Evolutionary conservation across 2,888 invertebrate species (phyloP), one percentile per base, ranked within the genome.

Genomic region (Drosophila antonietae): DNA sequence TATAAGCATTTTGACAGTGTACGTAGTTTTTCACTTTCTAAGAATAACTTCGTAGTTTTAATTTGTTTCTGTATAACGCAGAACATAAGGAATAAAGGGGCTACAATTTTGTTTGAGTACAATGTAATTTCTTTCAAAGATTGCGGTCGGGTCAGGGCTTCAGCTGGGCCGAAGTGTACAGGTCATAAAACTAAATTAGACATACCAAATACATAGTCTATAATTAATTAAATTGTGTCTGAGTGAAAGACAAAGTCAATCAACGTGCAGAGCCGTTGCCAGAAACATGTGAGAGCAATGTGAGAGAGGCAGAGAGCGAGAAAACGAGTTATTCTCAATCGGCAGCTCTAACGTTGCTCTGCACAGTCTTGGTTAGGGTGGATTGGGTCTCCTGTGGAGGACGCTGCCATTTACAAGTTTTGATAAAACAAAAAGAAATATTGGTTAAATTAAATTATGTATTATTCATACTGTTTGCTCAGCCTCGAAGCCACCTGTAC

Each of bases 381-480:
- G 18, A 62, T 68, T 63, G 55, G 47, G 63, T 68, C 23, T 65
- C 56, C 59, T 76, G 62, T 43, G 57, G 63, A 62, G 64, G 47
- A 53, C 65, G 59, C 81, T 79, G 79, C 72, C 80, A 77, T 57
- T 80, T 75, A 78, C 73, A 79, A 65, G 55, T 56, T 74, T 68
- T 60, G 44, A 47, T 47, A 73, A 78, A 87, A 74, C 80, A 80
- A 80, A 66, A 86, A 73, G 78, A 69, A 86, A 81, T 80, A 90
- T 84, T 90, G 73, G 79, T 75, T 85, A 83, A 85, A 88, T 83
- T 88, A 85, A 85, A 88, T 89, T 90, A 91, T 90, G 89, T 69
- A 88, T 90, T 85, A 91, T 91, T 91, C 91, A 91, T 91, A 91
- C 91, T 91, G 91, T 91, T 91, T 91, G 85, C 85, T 90, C 85